Evolutionary conservation across 2,888 invertebrate genomes (phyloP).

Genomic region (Dicycla oo): DNA sequence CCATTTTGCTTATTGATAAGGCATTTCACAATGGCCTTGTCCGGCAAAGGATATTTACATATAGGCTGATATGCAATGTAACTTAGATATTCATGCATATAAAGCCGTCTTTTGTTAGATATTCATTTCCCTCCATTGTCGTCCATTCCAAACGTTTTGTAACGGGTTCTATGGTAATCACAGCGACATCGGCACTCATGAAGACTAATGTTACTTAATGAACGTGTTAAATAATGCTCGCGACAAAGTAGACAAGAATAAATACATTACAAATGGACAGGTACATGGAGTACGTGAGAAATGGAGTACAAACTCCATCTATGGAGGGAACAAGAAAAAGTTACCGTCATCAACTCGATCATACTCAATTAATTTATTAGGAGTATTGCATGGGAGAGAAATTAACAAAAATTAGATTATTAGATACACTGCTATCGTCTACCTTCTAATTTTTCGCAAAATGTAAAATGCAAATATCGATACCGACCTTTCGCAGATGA

Average conservation of each 20-base stretch:
- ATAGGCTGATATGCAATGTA: not conserved
- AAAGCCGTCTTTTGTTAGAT: conserved; percentile 28
- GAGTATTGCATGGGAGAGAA: not conserved
- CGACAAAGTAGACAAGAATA: conserved; percentile 60
- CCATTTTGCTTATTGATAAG: not conserved
- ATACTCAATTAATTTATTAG: not conserved
- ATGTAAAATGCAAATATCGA: not conserved
- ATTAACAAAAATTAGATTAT: not conserved
- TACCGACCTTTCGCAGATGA: not conserved
- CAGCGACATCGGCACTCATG: conserved; percentile 47
- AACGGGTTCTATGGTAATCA: conserved; percentile 54
- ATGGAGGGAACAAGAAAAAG: not conserved
- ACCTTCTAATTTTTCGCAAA: too few relatives aligned
- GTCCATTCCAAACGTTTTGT: conserved; percentile 46
- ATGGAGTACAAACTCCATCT: conserved; percentile 8
- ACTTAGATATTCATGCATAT: conserved; percentile 17
- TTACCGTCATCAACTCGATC: not conserved
- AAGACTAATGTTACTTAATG: conserved; percentile 66
- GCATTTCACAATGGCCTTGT: conserved; percentile 3
- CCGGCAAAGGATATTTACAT: not conserved
- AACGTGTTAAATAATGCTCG: conserved; percentile 66
- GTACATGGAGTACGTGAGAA: conserved; percentile 8
- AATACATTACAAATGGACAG: conserved; percentile 56
- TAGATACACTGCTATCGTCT: not conserved
- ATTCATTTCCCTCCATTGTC: conserved; percentile 42